Conservation (phyloP, 2,797 vertebrate genomes). For the Avahi laniger region DNA sequence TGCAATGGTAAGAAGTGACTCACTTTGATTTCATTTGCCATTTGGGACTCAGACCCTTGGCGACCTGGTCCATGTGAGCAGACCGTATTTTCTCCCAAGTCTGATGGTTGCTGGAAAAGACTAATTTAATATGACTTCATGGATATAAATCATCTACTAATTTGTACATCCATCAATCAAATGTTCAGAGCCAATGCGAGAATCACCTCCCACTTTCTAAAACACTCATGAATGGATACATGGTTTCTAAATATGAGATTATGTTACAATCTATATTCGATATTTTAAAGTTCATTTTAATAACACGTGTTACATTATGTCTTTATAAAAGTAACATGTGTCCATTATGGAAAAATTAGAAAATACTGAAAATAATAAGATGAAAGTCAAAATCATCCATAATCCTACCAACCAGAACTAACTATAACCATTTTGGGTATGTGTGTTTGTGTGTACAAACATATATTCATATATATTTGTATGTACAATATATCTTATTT, state of each 20-base stretch:
- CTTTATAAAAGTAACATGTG: neutral
- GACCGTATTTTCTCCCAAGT: neutral
- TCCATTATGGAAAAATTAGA: neutral
- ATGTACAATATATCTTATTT: neutral
- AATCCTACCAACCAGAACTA: neutral
- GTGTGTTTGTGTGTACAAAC: neutral
- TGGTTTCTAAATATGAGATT: neutral
- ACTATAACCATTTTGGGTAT: neutral
- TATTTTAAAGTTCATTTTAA: neutral
- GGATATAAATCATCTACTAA: neutral
- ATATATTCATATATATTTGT: neutral
- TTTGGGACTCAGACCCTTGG: neutral
- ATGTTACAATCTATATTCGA: neutral
- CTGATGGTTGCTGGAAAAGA: neutral
- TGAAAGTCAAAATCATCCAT: neutral
- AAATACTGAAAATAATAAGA: neutral
- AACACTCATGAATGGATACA: neutral
- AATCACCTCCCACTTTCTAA: neutral
- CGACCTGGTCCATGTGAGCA: neutral
- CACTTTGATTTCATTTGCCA: neutral
- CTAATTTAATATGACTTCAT: neutral
- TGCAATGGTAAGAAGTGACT: neutral
- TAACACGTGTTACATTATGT: neutral
- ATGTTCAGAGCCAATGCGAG: neutral
- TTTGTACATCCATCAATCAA: neutral